Evolutionary conservation across 1,140 invertebrate genomes (phyloP), one percentile per base, ranked within the genome.

Genomic region (Hormaphis cornu): DNA sequence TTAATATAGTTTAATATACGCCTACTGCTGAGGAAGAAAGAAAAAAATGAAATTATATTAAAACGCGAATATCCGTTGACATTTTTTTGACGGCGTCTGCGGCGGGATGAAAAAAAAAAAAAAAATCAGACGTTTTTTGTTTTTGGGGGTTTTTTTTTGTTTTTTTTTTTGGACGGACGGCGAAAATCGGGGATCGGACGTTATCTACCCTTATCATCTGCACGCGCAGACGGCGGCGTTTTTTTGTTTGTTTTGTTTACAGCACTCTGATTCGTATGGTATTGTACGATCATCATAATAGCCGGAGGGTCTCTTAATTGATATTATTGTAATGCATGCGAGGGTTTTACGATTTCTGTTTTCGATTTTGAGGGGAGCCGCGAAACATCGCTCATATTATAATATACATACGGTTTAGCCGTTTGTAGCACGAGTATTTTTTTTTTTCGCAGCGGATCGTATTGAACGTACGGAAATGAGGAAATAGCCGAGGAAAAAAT

Each of bases 201-300:
- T 58, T 58, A 58, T 58, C 54, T 40, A 58, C 54, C 28, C 28
- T 54, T 54, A 54, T 54, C 35, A 24, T 58, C 54, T n/a, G 18
- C 24, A n/a, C n/a, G n/a, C n/a, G n/a, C n/a, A n/a, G 10, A 35
- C 24, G 22, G 18, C 20, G 54, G 33, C 20, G 54, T 58, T 58
- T 58, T 37, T 58, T 52, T 24, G 14, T 54, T 54, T 54, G 26
- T 54, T 33, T 56, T 24, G 22, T 14, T 5, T 1, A 3, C 1
- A 24, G 4, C 2, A 3, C 6, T n/a, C 7, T 8, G 24, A 52
- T 5, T 28, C 24, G 16, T 7, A 16, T 22, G 9, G 9, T 22
- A 20, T 35, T n/a, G n/a, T n/a, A n/a, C n/a, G n/a, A n/a, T n/a
- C n/a, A 54, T 35, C 20, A 54, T 35, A 54, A 52, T 16, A 35